Percentiles rank a stretch among this genome's conserved stretches.
These are phyloP conservation scores for Ceratosolen fusciceps DNA, from an alignment of 1,140 invertebrate species.

Conservation along the genomic window DNA sequence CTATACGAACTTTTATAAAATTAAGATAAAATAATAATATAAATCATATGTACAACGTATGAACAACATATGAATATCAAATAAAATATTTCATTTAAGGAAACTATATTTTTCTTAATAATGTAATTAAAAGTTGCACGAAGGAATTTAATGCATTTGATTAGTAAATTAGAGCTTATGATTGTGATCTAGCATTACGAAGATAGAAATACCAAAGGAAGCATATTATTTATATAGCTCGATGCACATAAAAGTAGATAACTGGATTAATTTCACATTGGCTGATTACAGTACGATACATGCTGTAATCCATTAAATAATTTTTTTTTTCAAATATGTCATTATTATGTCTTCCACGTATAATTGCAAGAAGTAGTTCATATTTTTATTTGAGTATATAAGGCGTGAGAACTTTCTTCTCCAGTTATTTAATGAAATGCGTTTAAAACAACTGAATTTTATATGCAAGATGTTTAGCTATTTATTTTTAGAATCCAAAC, in stretches of 20 bases:
- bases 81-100: neutral
- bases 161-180: slow-evolving; percentile 39
- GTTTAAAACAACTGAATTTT: too few relatives aligned
- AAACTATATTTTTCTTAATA: slow-evolving; percentile 12
- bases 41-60: neutral
- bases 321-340: slow-evolving; percentile 2
- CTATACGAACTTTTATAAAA: neutral
- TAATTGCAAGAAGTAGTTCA: neutral
- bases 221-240: neutral
- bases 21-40: neutral
- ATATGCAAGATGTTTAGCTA: too few relatives aligned
- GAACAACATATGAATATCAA: neutral
- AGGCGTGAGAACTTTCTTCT: too few relatives aligned
- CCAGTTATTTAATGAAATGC: too few relatives aligned
- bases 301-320: neutral
- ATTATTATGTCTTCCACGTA: too few relatives aligned
- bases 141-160: slow-evolving; percentile 27
- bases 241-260: slow-evolving; percentile 41
- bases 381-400: too few relatives aligned
- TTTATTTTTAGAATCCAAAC: too few relatives aligned
- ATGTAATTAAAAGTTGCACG: slow-evolving; percentile 22
- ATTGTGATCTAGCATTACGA: neutral
- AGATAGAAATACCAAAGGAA: neutral
- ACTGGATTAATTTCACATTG: slow-evolving; percentile 45
- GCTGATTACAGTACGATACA: neutral